Conservation (phyloP, 2,113 vertebrate genomes). For the Salvator merianae region DNA sequence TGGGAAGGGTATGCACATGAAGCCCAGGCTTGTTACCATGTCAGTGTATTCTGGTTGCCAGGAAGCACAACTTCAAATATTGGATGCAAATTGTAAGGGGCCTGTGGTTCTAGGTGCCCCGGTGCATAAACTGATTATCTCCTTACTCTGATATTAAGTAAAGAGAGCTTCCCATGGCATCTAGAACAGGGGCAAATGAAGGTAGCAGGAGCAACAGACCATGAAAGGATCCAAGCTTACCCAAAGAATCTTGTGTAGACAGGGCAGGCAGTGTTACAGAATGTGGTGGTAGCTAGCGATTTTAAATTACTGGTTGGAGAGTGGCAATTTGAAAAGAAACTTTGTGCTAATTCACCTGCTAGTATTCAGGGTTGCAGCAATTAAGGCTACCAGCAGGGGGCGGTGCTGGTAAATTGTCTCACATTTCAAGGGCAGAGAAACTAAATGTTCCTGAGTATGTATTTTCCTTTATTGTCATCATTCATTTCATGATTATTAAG, state of each 20-base stretch:
- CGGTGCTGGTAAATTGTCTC: constrained; percentile 31
- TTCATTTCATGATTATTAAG: not conserved
- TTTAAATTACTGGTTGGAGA: not conserved
- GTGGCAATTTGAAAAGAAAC: not conserved
- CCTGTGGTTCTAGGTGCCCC: not conserved
- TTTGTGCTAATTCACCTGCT: not conserved
- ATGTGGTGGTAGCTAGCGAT: not conserved
- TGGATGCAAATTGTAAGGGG: not conserved
- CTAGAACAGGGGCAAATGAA: not conserved
- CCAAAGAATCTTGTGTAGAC: not conserved
- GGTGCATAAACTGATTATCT: not conserved
- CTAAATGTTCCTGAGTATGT: not conserved
- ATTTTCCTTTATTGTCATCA: not conserved
- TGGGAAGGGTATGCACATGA: not conserved
- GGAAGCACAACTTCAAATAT: not conserved
- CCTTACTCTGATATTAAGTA: not conserved
- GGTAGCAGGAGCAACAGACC: not conserved
- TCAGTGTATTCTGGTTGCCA: not conserved
- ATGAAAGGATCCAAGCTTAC: not conserved
- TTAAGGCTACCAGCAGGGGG: constrained; percentile 57
- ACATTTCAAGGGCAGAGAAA: not conserved
- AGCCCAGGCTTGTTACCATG: not conserved
- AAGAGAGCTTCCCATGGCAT: not conserved
- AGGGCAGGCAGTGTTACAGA: not conserved
- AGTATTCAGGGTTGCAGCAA: constrained; percentile 13